Evolutionary conservation across 2,113 vertebrate species (phyloP).

Genomic region (Pseudopodoces humilis): DNA sequence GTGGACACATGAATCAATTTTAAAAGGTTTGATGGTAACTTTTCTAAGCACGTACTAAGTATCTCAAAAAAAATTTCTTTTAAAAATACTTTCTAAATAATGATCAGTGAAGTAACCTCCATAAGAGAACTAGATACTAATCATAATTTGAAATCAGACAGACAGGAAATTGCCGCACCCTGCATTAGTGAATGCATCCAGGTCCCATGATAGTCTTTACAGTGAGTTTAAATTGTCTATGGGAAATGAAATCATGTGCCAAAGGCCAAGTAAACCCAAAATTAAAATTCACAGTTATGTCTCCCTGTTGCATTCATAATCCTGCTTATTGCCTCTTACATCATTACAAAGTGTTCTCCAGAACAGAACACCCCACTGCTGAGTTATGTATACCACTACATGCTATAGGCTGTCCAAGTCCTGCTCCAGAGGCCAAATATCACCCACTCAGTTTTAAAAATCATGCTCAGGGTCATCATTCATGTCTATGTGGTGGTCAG

Average conservation of each 20-base stretch:
- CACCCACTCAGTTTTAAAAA: constrained; percentile 13
- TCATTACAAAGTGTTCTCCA: constrained; percentile 24
- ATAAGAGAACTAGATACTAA: background rate
- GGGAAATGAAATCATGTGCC: constrained; percentile 38
- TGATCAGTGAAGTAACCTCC: background rate
- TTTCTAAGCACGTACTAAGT: background rate
- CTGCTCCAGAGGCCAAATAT: background rate
- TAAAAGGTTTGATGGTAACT: background rate
- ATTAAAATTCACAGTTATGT: constrained; percentile 63
- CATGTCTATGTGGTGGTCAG: background rate
- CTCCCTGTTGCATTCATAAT: constrained; percentile 63
- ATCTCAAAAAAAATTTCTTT: background rate
- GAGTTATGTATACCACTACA: background rate
- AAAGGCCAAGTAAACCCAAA: constrained; percentile 50
- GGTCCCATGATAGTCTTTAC: constrained; percentile 44
- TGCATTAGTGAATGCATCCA: constrained; percentile 31
- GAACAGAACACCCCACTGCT: constrained; percentile 4
- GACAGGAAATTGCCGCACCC: constrained; percentile 60
- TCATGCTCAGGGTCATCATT: background rate
- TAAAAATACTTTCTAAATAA: background rate
- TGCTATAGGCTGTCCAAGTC: background rate
- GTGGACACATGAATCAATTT: background rate
- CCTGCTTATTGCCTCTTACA: constrained; percentile 58
- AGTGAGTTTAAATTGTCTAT: constrained; percentile 37
- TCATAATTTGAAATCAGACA: constrained; percentile 30